Evolutionary conservation across 23 tunicate genomes (phyloP).

Genomic region (Styela plicata): DNA sequence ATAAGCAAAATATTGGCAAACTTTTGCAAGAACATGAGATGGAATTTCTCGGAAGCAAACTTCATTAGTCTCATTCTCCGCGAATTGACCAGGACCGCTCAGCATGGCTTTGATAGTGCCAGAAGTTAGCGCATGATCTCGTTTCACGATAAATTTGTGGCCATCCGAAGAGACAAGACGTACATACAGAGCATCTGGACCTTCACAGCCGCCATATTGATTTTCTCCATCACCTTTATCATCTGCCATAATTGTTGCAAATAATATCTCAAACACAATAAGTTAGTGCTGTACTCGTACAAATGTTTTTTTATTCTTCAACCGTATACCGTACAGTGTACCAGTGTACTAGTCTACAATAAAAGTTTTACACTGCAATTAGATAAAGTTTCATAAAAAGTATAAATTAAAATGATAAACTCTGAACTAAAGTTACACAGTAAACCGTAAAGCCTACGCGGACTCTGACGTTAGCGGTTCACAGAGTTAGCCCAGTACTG

Average conservation of each 20-base stretch:
- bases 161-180: slow-evolving; percentile 91
- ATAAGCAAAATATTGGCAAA: slow-evolving; percentile 95
- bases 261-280: no score
- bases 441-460: no score
- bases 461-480: no score
- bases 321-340: no score
- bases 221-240: slow-evolving; percentile 28
- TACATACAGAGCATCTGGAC: slow-evolving; percentile 87
- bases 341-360: no score
- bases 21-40: slow-evolving; percentile 94
- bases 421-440: no score
- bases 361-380: no score
- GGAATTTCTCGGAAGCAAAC: slow-evolving; percentile 93
- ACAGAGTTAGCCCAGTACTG: no score
- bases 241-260: background rate
- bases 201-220: slow-evolving; percentile 89
- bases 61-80: slow-evolving; percentile 92
- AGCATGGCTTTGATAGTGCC: slow-evolving; percentile 98
- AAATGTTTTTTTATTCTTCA: no score
- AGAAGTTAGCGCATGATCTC: slow-evolving; percentile 87
- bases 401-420: no score
- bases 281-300: no score
- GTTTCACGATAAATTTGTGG: slow-evolving; percentile 84
- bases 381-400: no score
- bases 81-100: slow-evolving; percentile 96